Base-by-base conservation (phyloP, 2,888 invertebrate genomes). In the Thelaira solivaga region DNA sequence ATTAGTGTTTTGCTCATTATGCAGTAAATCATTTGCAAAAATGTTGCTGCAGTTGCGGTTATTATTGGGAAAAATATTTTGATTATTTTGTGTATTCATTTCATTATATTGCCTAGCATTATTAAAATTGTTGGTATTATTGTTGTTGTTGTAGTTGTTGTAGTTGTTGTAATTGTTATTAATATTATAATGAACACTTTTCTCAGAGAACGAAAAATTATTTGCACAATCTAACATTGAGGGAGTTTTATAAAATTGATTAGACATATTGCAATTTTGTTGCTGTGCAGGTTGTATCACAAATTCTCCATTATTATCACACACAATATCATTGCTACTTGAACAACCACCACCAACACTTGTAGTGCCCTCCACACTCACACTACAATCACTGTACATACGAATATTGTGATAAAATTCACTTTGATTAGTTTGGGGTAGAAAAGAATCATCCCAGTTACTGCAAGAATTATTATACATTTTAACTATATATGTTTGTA, bases 371-470 rank as follows among this genome's bases (percentile, higher is more conserved):
- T 20, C 31, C 6, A 22, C 45, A 39, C 76, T 76, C 24, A 73
- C 80, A 45, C 22, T 39, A 31, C 45, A 65, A 61, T 85, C 83
- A 69, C 82, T 83, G 69, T 82, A 85, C 39, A 84, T 81, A n/a
- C n/a, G n/a, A n/a, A n/a, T n/a, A 13, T 85, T 83, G 59, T 82
- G 82, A 73, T 83, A 85, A 45, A 84, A 82, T 16, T 57, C 34
- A 67, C 69, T 81, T 65, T 80, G 80, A 49, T 83, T 85, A 59
- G 68, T 81, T 73, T 80, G 81, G n/a, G 83, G 72, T 72, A 84
- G 83, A 67, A 82, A 82, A 69, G 82, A 82, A 67, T 79, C 82
- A 72, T 82, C 80, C 84, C 85, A 86, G 8, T 78, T 77, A 79
- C 77, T 80, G 45, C 64, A 55, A 39, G 55, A 72, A n/a, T n/a